Evolutionary conservation across 2,888 invertebrate species (phyloP), one percentile per base, ranked within the genome.

Genomic region (Mongoloraphidia duomilia): DNA sequence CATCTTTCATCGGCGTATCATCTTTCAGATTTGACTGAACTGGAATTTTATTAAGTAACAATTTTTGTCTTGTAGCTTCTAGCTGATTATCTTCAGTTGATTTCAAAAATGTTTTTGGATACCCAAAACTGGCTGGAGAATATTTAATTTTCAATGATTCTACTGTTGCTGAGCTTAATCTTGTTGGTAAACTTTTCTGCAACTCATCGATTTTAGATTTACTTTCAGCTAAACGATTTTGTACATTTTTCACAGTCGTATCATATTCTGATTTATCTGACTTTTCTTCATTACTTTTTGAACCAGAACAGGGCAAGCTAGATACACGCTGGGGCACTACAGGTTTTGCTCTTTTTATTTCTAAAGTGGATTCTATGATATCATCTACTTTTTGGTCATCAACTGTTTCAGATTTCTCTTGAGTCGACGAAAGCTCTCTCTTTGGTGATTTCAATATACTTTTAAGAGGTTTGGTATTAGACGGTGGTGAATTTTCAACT

Each of bases 101-200:
- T 53, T 13, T 58, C 53, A 41, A 45, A 50, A 26, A 42, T 52
- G 8, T 44, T 49, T 57, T 58, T 8, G 59, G 55, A 49, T 61
- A 62, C 10, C 61, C 62, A 49, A 59, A 63, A 50, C 56, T 58
- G 12, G 59, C 55, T 26, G 63, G 61, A 1, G 63, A 61, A 55
- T 62, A 63, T 52, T 60, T 62, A 43, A 44, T 53, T 51, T 53
- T 57, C 14, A 59, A 50, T 37, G 54, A 50, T 46, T 56, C 56
- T 34, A 58, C 56, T n/a, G 57, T 56, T 17, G 55, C 56, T 42
- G 47, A 49, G 41, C 54, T 56, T 17, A 55, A 49, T 56, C 59
- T 62, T 8, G 57, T 42, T 2, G 53, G 47, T 39, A 57, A 53
- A 34, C 45, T 53, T 46, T 53, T 47, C 44, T 51, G 53, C 12